phyloP scores from a whole-genome alignment of 2,888 invertebrate genomes.

The Salticus scenicus region DNA sequence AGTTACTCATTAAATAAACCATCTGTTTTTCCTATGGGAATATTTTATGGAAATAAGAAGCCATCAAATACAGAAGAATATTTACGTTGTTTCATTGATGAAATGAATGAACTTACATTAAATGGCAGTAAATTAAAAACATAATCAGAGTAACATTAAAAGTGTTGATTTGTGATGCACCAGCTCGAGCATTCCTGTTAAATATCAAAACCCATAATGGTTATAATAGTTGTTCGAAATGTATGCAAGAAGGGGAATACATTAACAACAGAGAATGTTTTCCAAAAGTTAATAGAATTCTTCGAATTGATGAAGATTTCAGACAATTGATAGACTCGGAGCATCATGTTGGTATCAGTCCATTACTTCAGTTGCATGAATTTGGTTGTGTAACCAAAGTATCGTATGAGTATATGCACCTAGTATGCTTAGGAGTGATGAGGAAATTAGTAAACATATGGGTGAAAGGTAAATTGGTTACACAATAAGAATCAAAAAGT shows the following conservation, averaged over 20 bases:
- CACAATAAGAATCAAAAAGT: too few relatives aligned
- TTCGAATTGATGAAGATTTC: background rate
- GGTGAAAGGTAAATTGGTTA: background rate
- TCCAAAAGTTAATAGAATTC: background rate
- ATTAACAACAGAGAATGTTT: background rate
- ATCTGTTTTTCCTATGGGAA: background rate
- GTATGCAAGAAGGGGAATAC: background rate
- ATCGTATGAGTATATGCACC: background rate
- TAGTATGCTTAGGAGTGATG: background rate
- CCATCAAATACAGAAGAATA: background rate
- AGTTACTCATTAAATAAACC: background rate
- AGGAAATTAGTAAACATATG: background rate
- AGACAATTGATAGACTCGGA: background rate
- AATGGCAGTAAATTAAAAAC: background rate
- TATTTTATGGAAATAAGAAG: background rate
- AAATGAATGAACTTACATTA: background rate
- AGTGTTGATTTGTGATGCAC: constrained; percentile 5
- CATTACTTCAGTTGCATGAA: background rate
- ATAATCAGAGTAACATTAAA: background rate
- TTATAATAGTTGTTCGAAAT: background rate
- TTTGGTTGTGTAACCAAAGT: background rate
- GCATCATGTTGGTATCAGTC: background rate
- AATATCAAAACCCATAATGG: background rate
- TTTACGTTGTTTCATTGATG: background rate
- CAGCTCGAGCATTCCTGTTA: background rate